These are phyloP conservation scores for Scaptomyza graminum DNA, from an alignment of 1,140 invertebrate genomes.

Conservation along the genomic window DNA sequence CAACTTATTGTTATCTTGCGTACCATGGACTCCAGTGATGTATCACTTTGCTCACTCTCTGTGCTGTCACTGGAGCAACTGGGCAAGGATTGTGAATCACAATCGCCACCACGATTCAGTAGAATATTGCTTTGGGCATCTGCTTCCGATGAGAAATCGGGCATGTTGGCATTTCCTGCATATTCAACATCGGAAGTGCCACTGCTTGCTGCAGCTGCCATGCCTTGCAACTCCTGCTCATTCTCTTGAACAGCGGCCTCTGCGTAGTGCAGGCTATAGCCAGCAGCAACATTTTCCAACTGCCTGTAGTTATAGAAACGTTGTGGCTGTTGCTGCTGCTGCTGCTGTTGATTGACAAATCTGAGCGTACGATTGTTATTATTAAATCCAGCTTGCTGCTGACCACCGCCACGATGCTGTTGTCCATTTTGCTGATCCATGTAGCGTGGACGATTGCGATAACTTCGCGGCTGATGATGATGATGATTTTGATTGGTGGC, in stretches of 20 bases:
- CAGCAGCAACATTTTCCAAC: slow-evolving; percentile 33
- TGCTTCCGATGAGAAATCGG: slow-evolving; percentile 51
- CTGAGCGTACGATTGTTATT: slow-evolving; percentile 14
- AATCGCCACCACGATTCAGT: slow-evolving; percentile 16
- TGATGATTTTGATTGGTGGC: slow-evolving; percentile 27
- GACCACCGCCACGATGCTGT: background rate
- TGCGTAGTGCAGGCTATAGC: slow-evolving; percentile 10
- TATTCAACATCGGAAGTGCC: slow-evolving; percentile 42
- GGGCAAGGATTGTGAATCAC: slow-evolving; percentile 46
- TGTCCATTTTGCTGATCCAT: slow-evolving; percentile 9
- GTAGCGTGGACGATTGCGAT: slow-evolving; percentile 60
- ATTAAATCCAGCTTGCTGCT: background rate
- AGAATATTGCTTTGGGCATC: slow-evolving; percentile 40
- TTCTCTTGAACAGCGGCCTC: background rate
- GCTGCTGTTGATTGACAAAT: slow-evolving; percentile 18
- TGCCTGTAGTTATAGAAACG: slow-evolving; percentile 62
- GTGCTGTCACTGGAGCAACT: slow-evolving; percentile 41
- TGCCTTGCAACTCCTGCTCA: background rate
- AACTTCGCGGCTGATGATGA: slow-evolving; percentile 32
- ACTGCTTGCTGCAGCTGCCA: slow-evolving; percentile 27
- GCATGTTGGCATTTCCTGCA: slow-evolving; percentile 4
- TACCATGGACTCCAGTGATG: slow-evolving; percentile 64
- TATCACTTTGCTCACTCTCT: slow-evolving; percentile 57
- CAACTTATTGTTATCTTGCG: slow-evolving; percentile 55
- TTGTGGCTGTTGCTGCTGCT: background rate